Percentiles rank a stretch among this genome's conserved stretches.
phyloP scores from a whole-genome alignment of 2,113 vertebrate species.

The Misgurnus anguillicaudatus region DNA sequence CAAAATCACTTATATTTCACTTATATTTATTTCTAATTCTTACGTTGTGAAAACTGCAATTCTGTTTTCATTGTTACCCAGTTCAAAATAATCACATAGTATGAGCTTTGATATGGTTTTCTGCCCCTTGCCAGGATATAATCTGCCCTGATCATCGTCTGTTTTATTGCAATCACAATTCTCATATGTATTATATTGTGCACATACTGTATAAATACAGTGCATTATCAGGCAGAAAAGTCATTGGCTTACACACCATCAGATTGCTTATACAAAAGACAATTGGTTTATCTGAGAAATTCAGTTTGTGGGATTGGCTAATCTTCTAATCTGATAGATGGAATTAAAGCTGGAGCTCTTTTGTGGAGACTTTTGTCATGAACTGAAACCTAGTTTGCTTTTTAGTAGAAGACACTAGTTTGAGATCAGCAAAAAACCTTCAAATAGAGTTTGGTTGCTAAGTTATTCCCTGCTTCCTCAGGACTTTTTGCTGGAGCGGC shows the following conservation, averaged over 20 bases:
- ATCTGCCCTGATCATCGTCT: too few species aligned
- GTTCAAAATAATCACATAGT: too few species aligned
- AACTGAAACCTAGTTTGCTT: background rate
- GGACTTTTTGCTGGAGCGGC: conserved; percentile 91
- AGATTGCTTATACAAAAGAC: conserved; percentile 51
- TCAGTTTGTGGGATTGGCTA: conserved; percentile 40
- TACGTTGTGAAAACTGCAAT: too few species aligned
- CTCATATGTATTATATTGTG: conserved; percentile 6
- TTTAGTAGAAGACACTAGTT: background rate
- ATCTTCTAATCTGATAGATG: conserved; percentile 32
- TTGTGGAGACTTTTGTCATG: conserved; percentile 5
- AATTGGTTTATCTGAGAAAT: conserved; percentile 53
- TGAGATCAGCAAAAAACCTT: background rate
- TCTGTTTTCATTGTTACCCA: too few species aligned
- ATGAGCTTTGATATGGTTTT: too few species aligned
- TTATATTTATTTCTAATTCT: too few species aligned
- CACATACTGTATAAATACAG: background rate
- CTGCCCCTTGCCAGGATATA: too few species aligned
- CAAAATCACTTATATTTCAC: too few species aligned
- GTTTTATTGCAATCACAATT: background rate
- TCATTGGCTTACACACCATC: conserved; percentile 58
- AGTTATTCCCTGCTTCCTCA: conserved; percentile 59
- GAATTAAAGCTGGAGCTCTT: conserved; percentile 42
- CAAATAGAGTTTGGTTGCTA: background rate
- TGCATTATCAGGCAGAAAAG: conserved; percentile 35